Evolutionary conservation across 2,113 vertebrate species (phyloP).

Genomic region (Lamprotornis superbus): DNA sequence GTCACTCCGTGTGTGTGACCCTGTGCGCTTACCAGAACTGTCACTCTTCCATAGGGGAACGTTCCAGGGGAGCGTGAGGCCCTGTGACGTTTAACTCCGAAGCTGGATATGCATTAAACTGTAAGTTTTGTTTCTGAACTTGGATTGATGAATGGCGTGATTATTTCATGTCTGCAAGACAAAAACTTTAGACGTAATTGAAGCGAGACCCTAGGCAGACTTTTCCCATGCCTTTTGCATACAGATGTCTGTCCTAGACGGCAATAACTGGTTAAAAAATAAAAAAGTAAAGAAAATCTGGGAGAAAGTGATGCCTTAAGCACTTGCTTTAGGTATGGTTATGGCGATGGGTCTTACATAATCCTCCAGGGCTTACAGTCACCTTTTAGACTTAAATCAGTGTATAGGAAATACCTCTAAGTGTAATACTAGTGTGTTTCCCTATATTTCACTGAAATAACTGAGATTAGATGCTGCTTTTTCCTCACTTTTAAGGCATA

Average conservation of each 20-base stretch:
- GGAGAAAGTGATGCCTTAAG: neutral
- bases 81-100: neutral
- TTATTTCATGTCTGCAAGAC: neutral
- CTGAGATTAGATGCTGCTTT: neutral
- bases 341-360: neutral
- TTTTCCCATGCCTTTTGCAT: rapidly evolving
- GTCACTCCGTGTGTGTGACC: rapidly evolving
- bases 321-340: neutral
- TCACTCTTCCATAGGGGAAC: neutral
- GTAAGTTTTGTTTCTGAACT: neutral
- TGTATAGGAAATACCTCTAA: neutral
- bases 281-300: neutral
- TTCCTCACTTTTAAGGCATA: neutral
- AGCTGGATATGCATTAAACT: neutral
- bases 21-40: neutral
- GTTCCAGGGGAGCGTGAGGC: neutral
- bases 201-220: neutral
- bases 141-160: neutral
- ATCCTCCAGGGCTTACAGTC: neutral
- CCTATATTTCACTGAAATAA: neutral
- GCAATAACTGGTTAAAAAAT: neutral
- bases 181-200: neutral
- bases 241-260: no score
- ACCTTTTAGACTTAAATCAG: neutral
- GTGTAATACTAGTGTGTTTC: neutral